Evolutionary conservation across 2,113 vertebrate species (phyloP).

Genomic region (Mesocricetus auratus): DNA sequence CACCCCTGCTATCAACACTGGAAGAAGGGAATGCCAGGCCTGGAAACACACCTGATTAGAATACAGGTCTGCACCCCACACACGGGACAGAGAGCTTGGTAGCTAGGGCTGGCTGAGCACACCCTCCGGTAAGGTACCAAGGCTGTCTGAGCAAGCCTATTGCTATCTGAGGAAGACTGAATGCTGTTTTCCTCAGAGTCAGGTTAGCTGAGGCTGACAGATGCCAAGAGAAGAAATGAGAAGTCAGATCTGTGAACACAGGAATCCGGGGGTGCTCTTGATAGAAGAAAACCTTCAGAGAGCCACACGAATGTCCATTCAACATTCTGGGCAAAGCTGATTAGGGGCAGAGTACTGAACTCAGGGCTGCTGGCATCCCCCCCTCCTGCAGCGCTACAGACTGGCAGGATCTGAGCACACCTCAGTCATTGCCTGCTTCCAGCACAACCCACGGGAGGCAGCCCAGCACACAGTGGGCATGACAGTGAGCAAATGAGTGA

Average conservation of each 20-base stretch:
- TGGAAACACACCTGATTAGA: neutral
- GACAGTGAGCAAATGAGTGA: neutral
- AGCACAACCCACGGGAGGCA: rapidly evolving
- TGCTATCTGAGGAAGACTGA: neutral
- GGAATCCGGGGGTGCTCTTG: neutral
- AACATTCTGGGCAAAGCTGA: neutral
- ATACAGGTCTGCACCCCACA: neutral
- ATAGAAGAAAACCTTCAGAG: neutral
- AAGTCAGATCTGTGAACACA: neutral
- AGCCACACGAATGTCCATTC: too few species aligned
- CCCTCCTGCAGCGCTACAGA: too few species aligned
- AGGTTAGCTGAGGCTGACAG: neutral
- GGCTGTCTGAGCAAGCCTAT: neutral
- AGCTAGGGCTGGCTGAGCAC: rapidly evolving
- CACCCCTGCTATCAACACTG: neutral
- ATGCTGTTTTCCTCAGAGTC: neutral
- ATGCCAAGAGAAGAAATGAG: neutral
- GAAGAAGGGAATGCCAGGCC: rapidly evolving
- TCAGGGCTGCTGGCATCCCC: neutral
- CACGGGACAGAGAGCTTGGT: neutral
- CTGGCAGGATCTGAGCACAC: rapidly evolving
- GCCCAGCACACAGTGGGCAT: rapidly evolving
- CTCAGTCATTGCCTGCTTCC: rapidly evolving
- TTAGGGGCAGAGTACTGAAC: neutral
- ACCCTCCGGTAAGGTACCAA: rapidly evolving